Base-by-base conservation (phyloP, 2,113 vertebrate genomes). In the Gallinago media region DNA sequence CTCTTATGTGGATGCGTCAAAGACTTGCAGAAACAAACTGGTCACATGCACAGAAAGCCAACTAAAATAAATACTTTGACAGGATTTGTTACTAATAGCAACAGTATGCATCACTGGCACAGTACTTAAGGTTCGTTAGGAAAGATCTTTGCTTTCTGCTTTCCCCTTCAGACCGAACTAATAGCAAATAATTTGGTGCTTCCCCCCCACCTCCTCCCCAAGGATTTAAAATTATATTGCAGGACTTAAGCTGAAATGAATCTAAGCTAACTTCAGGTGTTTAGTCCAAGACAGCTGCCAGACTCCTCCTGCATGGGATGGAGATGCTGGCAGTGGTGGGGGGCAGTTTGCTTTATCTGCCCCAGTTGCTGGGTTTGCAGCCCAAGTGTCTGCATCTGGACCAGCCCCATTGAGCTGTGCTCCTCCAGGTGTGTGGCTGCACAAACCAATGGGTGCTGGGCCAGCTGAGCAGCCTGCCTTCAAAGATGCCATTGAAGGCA, bases 201-300 rank as follows among this genome's bases (percentile, higher is more conserved):
- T 17, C 4, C 4, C 5, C 3, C 2, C n/a, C n/a, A n/a, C n/a
- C n/a, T n/a, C n/a, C n/a, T n/a, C n/a, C 8, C 7, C 10, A 3
- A 55, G 25, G 62, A n/a, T 23, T 36, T 68, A 62, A 49, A 92
- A 44, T 49, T 4, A 5, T 70, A 17, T 14, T 7, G 15, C 62
- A 81, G 55, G 22, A 32, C 27, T 32, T 36, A 9, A 25, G 13
- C 18, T 44, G 38, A n/a, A 46, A 52, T 78, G 27, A 27, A 72
- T 32, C 32, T 46, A n/a, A n/a, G 2, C 8, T 3, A 21, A 23
- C 50, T n/a, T 50, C 2, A 58, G 50, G 42, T 78, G 42, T 58
- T 27, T 21, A n/a, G 38, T 25, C 10, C 23, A n/a, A 66, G 38
- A 10, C 7, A 23, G 22, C 32, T 52, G 66, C 56, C 59, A n/a